Conservation (phyloP, 1,140 invertebrate genomes). For the Scylla paramamosain region DNA sequence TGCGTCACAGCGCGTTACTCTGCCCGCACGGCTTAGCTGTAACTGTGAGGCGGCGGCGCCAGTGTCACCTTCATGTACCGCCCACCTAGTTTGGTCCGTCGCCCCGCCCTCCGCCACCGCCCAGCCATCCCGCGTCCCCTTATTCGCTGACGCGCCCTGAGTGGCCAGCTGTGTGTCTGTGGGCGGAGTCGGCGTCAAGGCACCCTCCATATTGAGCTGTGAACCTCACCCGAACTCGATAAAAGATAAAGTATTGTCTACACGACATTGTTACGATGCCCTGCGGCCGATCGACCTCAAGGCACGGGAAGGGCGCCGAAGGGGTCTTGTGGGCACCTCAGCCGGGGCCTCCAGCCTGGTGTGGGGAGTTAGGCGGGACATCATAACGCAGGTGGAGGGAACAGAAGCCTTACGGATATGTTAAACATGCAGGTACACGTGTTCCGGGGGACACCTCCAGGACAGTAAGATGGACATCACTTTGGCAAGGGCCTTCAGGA, state of each 20-base stretch:
- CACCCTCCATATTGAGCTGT: conserved; percentile 67
- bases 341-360: background rate
- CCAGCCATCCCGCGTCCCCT: conserved; percentile 38
- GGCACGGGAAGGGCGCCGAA: background rate
- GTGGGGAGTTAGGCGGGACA: background rate
- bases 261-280: conserved; percentile 43
- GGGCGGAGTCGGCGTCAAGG: conserved; percentile 4
- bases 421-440: background rate
- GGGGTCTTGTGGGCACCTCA: background rate
- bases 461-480: background rate
- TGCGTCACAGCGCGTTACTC: conserved; percentile 25
- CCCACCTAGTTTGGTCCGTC: conserved; percentile 37
- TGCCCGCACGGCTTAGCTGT: conserved; percentile 67
- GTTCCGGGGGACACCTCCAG: background rate
- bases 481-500: background rate
- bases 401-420: background rate
- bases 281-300: background rate
- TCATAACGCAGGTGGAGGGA: conserved; percentile 28
- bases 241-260: conserved; percentile 56
- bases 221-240: conserved; percentile 57
- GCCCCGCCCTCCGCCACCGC: conserved; percentile 40
- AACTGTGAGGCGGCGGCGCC: conserved; percentile 55
- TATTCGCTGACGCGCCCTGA: background rate
- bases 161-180: background rate
- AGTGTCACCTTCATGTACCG: conserved; percentile 62